These are phyloP conservation scores for Euplagia quadripunctaria DNA, from an alignment of 2,888 invertebrate species.

Conservation along the genomic window DNA sequence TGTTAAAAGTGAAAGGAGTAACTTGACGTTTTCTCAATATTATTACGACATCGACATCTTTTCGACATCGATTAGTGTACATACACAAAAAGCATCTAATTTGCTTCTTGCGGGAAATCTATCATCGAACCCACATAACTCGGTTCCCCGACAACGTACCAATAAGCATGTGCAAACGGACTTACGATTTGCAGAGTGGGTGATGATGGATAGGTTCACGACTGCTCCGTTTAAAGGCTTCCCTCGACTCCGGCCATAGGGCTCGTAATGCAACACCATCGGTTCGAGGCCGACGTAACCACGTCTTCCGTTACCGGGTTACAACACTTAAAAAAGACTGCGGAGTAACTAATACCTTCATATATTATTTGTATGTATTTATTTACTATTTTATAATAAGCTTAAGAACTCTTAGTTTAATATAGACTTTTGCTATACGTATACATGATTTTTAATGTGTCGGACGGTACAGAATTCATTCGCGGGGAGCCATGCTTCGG, in stretches of 20 bases:
- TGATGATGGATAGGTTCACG: not conserved
- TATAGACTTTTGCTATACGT: no score
- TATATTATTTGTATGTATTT: no score
- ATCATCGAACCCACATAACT: not conserved
- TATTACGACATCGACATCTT: not conserved
- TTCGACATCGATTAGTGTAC: not conserved
- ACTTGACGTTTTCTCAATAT: not conserved
- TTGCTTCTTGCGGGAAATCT: not conserved
- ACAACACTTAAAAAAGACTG: no score
- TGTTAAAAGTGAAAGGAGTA: not conserved
- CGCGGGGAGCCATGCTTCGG: no score
- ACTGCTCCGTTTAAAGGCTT: not conserved
- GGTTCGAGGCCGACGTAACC: not conserved
- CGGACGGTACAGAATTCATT: no score
- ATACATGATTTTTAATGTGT: no score
- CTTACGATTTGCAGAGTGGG: not conserved
- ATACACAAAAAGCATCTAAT: not conserved
- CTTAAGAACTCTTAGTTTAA: no score
- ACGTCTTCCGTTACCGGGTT: not conserved
- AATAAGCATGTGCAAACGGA: not conserved
- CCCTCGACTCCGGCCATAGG: not conserved
- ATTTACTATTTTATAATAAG: no score
- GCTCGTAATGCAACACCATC: not conserved
- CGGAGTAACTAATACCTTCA: no score
- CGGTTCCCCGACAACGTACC: not conserved